Evolutionary conservation across 2,888 invertebrate genomes (phyloP).

Genomic region (Argyra leucocephala): DNA sequence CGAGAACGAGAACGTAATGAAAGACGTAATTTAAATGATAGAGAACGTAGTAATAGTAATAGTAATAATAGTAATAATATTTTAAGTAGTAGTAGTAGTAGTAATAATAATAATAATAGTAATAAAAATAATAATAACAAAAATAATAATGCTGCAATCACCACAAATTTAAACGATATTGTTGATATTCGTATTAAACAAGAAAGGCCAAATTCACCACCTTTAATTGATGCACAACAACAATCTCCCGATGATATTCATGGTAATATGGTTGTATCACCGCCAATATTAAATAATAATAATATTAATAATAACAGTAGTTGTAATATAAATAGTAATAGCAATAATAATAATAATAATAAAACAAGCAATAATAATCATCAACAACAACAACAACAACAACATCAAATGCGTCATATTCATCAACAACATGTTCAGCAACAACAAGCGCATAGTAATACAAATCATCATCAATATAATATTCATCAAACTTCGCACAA

Average conservation of each 20-base stretch:
- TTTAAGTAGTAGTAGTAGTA: constrained; percentile 22
- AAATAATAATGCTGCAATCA: constrained; percentile 19
- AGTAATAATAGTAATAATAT: constrained; percentile 17
- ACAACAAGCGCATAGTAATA: constrained; percentile 1
- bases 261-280: constrained; percentile 22
- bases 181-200: constrained; percentile 39
- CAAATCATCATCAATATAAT: constrained; percentile 15
- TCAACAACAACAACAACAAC: constrained; percentile 21
- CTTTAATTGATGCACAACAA: constrained; percentile 27
- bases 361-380: constrained; percentile 10
- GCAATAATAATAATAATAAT: background rate
- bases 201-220: constrained; percentile 39
- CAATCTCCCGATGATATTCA: constrained; percentile 24
- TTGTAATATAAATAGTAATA: background rate
- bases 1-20: constrained; percentile 35
- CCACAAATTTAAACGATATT: constrained; percentile 27
- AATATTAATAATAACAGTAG: background rate
- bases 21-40: constrained; percentile 24
- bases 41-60: constrained; percentile 26
- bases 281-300: constrained; percentile 15
- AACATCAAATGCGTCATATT: constrained; percentile 19
- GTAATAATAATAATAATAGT: constrained; percentile 23
- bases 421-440: background rate
- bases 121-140: constrained; percentile 23
- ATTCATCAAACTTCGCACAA: constrained; percentile 17